These are phyloP conservation scores for Lithobates sylvaticus DNA, from an alignment of 2,797 vertebrate species.

Conservation along the genomic window DNA sequence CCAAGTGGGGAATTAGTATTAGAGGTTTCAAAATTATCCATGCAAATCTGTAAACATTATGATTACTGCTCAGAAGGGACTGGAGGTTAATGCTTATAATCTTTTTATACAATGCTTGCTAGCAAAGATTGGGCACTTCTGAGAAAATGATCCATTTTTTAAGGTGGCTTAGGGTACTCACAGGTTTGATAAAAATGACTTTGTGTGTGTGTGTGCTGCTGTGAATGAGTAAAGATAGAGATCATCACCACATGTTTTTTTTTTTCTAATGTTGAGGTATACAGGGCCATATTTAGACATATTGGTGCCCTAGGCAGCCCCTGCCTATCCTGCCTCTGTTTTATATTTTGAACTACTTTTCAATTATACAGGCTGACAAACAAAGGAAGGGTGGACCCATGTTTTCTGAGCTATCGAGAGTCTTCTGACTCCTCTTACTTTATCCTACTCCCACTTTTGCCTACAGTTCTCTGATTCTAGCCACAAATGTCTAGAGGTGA, in stretches of 20 bases:
- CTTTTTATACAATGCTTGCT: conserved; percentile 28
- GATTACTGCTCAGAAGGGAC: conserved; percentile 46
- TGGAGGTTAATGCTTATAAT: conserved; percentile 46
- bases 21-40: conserved; percentile 55
- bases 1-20: conserved; percentile 43
- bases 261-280: neutral
- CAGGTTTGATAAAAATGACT: neutral
- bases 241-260: neutral
- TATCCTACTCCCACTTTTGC: too few species aligned
- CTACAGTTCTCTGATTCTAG: too few species aligned
- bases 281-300: neutral
- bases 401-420: too few species aligned
- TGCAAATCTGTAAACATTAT: conserved; percentile 60
- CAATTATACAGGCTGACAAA: neutral
- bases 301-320: too few species aligned
- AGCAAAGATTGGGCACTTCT: conserved; percentile 20
- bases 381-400: neutral
- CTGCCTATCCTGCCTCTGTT: too few species aligned
- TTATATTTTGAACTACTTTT: neutral
- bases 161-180: neutral
- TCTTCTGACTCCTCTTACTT: too few species aligned
- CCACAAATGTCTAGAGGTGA: too few species aligned
- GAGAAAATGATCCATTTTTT: conserved; percentile 28
- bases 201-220: neutral
- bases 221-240: neutral